phyloP scores from a whole-genome alignment of 2,113 vertebrate species.

The Mesocricetus auratus region DNA sequence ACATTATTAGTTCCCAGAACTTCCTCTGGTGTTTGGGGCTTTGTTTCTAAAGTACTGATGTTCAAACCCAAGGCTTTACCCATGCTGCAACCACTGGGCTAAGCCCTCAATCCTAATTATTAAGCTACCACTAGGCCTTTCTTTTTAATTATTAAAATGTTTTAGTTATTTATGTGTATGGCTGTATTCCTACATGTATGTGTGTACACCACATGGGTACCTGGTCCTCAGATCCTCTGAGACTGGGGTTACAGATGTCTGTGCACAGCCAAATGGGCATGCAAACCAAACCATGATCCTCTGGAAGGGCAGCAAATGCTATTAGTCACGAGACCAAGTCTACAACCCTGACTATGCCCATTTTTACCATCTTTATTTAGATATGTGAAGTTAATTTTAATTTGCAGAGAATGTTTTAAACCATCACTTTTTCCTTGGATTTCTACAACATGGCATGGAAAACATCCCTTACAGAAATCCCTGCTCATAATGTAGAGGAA shows the following conservation, averaged over 20 bases:
- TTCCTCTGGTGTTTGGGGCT: neutral
- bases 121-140: neutral
- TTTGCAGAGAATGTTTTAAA: neutral
- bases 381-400: neutral
- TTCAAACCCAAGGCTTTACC: neutral
- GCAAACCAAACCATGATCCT: neutral
- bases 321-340: neutral
- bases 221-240: neutral
- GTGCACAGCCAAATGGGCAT: neutral
- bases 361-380: conserved; percentile 29
- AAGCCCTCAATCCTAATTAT: neutral
- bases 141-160: neutral
- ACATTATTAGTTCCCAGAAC: neutral
- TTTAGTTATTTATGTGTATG: neutral
- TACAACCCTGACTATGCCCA: neutral
- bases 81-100: neutral
- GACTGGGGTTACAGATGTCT: neutral
- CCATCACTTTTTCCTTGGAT: neutral
- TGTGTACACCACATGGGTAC: neutral
- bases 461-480: neutral
- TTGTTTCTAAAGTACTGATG: neutral
- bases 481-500: neutral
- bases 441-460: neutral
- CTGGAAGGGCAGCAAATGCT: neutral
- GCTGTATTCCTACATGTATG: neutral